Base-by-base conservation (phyloP, 2,888 invertebrate genomes). In the Linnaemya vulpina region DNA sequence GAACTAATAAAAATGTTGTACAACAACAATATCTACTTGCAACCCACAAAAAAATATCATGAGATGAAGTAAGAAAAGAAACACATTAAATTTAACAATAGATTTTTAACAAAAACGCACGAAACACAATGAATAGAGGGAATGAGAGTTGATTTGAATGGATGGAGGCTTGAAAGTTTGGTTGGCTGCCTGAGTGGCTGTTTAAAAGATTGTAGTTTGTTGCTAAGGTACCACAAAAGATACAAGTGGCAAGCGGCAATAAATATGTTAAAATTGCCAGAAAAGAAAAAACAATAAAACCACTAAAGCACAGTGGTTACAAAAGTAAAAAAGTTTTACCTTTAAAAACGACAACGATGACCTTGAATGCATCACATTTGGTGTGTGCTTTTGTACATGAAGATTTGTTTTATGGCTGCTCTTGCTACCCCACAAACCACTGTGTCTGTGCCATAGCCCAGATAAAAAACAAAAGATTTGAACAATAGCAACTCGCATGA, bases 241-340 rank as follows among this genome's bases (percentile, higher is more conserved):
- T 73, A 73, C 77, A 77, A 81, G 82, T 78, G 82, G 73, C 82
- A 75, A 65, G 58, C 74, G 75, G 83, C 83, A 86, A 86, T 86
- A 86, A 86, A 86, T 83, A 82, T 86, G 86, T 86, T 86, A 76
- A 83, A 86, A 79, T 83, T 75, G 53, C 11, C 25, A 68, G 40
- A 40, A 38, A 43, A 51, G 30, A 35, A 30, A 15, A 20, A 17
- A 53, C 25, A 51, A 0, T 35, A 43, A 73, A 70, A 40, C 5
- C 49, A 20, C 40, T 43, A 17, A 30, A n/a, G 38, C 25, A 82
- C 82, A 58, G 82, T 76, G 76, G 80, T 60, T 22, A 5, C 3
- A 30, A 40, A 35, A 46, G 11, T 15, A 15, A 25, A 67, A 49
- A 49, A 25, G 1, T 22, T n/a, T 1, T n/a, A 74, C 7, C 15